phyloP scores from a whole-genome alignment of 2,888 invertebrate species.

The Phyto melanocephala region DNA sequence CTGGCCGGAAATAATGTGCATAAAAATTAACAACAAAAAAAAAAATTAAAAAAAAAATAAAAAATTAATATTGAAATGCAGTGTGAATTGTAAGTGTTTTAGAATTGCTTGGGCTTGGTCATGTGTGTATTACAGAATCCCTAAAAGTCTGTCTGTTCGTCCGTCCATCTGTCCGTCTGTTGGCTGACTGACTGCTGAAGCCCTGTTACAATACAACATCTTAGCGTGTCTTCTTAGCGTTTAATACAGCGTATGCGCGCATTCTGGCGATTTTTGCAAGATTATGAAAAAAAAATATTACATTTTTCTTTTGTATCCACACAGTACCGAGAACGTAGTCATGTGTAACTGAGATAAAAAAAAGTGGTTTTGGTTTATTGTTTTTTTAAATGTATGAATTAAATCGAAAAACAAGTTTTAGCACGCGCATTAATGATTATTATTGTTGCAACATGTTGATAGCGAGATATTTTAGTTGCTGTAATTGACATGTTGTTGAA shows the following conservation, averaged over 20 bases:
- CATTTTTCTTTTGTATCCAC: constrained; percentile 19
- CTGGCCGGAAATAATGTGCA: constrained; percentile 61
- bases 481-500: constrained; percentile 65
- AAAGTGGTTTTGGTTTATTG: constrained; percentile 17
- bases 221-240: neutral
- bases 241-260: constrained; percentile 36
- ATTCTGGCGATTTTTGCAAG: neutral
- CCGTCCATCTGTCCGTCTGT: constrained; percentile 12
- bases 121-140: constrained; percentile 23
- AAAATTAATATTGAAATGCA: neutral
- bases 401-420: constrained; percentile 59
- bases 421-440: constrained; percentile 59
- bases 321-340: constrained; percentile 48
- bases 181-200: constrained; percentile 27
- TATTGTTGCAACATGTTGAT: constrained; percentile 61
- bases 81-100: constrained; percentile 20
- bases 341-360: constrained; percentile 48
- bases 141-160: neutral
- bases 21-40: constrained; percentile 33
- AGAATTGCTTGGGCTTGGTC: constrained; percentile 12
- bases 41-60: neutral
- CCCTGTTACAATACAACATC: neutral
- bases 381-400: constrained; percentile 6
- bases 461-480: constrained; percentile 53
- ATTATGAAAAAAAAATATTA: constrained; percentile 34